A percentile compares a stretch with the other conserved stretches of the same genome.
These are phyloP conservation scores for Perizoma flavofasciatum DNA, from an alignment of 2,888 invertebrate species.

Conservation along the genomic window DNA sequence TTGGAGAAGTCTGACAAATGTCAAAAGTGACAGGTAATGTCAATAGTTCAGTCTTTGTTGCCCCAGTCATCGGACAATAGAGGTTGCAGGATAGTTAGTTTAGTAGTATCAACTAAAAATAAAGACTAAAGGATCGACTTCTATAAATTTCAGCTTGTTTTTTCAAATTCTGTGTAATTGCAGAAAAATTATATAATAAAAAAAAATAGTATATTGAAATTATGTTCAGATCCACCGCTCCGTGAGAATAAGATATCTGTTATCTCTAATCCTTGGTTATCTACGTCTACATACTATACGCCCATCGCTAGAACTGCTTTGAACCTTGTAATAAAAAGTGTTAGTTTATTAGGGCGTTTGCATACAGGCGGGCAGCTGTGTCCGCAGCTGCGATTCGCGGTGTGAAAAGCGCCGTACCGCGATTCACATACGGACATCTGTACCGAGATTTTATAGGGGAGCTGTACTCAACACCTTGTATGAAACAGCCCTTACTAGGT, in stretches of 20 bases:
- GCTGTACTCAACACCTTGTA: slow-evolving; percentile 62
- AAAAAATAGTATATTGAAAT: slow-evolving; percentile 12
- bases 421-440: slow-evolving; percentile 73
- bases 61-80: no score
- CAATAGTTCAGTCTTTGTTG: no score
- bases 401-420: slow-evolving; percentile 71
- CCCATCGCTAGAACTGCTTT: slow-evolving; percentile 33
- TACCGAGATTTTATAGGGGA: slow-evolving; percentile 62
- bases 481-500: slow-evolving; percentile 41
- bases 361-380: slow-evolving; percentile 72
- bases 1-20: no score
- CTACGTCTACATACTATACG: slow-evolving; percentile 28
- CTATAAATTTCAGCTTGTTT: no score
- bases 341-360: slow-evolving; percentile 81
- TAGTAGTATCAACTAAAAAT: no score
- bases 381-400: slow-evolving; percentile 70
- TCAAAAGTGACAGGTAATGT: no score
- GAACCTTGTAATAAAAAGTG: slow-evolving; percentile 67
- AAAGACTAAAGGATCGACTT: no score
- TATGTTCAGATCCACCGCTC: slow-evolving; percentile 11
- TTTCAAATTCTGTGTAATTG: no score
- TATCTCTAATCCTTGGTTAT: slow-evolving; percentile 34
- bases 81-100: no score
- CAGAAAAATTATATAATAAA: no score
- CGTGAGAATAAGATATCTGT: slow-evolving; percentile 28